Evolutionary conservation across 2,797 vertebrate species (phyloP), one percentile per base, ranked within the genome.

Genomic region (Rachycentron canadum): DNA sequence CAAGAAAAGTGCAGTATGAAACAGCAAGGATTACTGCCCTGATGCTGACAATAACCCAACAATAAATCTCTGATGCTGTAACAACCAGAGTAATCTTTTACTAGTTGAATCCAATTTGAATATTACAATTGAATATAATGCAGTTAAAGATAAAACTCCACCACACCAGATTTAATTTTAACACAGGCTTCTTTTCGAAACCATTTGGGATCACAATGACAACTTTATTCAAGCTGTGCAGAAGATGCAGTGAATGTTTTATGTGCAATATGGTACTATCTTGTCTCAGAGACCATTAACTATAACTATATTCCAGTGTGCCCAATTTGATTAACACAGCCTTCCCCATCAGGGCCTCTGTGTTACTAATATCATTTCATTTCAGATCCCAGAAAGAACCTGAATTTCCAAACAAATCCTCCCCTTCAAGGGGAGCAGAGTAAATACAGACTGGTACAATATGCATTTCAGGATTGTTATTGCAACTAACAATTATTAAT

Each of bases 181-280:
- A 79, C 63, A 74, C 14, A 47, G 43, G 21, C 55, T 69, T 71
- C 66, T 41, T 56, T 61, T 21, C 43, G 10, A 67, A 69, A 66
- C 59, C 79, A 73, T 61, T 70, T 71, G 84, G 74, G 83, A 86
- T 68, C 45, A 77, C 58, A 78, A 82, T 82, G 12, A 61, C 80
- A 90, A 79, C 65, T 86, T 72, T 70, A 74, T 76, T 81, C 36
- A 73, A 67, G 69, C 23, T 41, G 49, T 55, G 38, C 76, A 90
- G 82, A 89, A 74, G 74, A 76, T 77, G 73, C 38, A 50, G 65
- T 90, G 82, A 88, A 90, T 91, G 79, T 91, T 91, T 91, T 57
- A 91, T 90, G 76, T 56, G 84, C 77, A 86, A 84, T 79, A 89
- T 89, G 84, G 78, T 73, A 60, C 70, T 23, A 53, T 80, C 75